These are phyloP conservation scores for Hoplostethus mediterraneus DNA, from an alignment of 2,797 vertebrate species.

Conservation along the genomic window DNA sequence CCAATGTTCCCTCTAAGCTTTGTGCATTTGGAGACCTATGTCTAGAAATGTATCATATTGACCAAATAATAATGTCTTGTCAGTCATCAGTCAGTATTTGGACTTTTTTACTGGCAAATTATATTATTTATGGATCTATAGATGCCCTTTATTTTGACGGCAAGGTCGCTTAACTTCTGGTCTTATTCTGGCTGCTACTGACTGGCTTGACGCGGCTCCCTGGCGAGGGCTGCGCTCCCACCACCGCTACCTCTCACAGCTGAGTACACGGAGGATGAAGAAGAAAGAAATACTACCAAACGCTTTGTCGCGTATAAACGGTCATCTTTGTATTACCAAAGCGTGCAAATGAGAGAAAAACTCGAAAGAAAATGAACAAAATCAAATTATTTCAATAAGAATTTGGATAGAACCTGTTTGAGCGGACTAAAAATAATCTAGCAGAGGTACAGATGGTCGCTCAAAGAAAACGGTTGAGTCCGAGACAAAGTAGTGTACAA, in stretches of 20 bases:
- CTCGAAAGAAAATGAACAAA: neutral
- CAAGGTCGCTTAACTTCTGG: neutral
- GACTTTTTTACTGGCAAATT: no score
- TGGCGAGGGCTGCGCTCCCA: slow-evolving; percentile 11
- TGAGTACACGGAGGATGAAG: slow-evolving; percentile 50
- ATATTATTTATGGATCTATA: no score
- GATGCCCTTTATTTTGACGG: slow-evolving; percentile 30
- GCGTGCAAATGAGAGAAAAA: neutral
- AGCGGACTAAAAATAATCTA: slow-evolving; percentile 4
- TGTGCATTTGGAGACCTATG: no score
- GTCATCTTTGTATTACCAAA: slow-evolving; percentile 10
- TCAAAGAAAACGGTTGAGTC: slow-evolving; percentile 7
- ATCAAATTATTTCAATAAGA: neutral
- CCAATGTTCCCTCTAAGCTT: neutral
- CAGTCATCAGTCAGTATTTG: no score
- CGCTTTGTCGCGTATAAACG: slow-evolving; percentile 26
- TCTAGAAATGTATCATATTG: no score
- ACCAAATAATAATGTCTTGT: no score
- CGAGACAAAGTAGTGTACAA: slow-evolving; percentile 14
- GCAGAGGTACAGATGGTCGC: neutral
- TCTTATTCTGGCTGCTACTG: neutral
- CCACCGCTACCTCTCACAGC: slow-evolving; percentile 47
- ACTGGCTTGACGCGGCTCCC: neutral
- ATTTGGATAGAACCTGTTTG: neutral
- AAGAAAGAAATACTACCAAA: slow-evolving; percentile 41